Percentiles rank a stretch among this genome's conserved stretches.
These are phyloP conservation scores for Alca torda DNA, from an alignment of 2,797 vertebrate genomes.

Conservation along the genomic window DNA sequence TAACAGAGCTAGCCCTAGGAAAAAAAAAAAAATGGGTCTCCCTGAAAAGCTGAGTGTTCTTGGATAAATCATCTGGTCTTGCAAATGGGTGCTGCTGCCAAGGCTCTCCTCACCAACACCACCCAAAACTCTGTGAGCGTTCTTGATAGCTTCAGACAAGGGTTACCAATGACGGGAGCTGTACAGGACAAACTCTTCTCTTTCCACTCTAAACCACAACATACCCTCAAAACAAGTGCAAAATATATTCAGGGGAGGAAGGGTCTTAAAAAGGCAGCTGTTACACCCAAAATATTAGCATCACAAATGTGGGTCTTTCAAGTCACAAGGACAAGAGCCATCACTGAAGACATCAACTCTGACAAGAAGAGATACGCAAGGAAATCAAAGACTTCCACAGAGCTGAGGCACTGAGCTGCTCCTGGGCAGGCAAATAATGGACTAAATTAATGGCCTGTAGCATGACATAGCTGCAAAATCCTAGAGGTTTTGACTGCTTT, in stretches of 20 bases:
- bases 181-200: background rate
- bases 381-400: slow-evolving; percentile 3
- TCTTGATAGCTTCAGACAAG: background rate
- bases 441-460: slow-evolving; percentile 11
- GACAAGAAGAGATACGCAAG: background rate
- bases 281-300: background rate
- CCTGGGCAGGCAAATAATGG: background rate
- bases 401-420: background rate
- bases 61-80: background rate
- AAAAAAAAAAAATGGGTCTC: background rate
- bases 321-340: background rate
- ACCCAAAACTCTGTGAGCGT: background rate
- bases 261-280: background rate
- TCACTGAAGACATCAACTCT: background rate
- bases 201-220: background rate
- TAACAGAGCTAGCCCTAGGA: background rate
- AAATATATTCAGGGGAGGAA: background rate
- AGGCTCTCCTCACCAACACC: background rate
- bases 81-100: background rate
- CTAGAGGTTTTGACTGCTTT: background rate
- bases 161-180: background rate
- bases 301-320: background rate
- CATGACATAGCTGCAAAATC: background rate
- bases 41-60: background rate
- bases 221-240: background rate